Base-by-base conservation (phyloP, 92 coral and sea anemone genomes). In the Metridium senile region DNA sequence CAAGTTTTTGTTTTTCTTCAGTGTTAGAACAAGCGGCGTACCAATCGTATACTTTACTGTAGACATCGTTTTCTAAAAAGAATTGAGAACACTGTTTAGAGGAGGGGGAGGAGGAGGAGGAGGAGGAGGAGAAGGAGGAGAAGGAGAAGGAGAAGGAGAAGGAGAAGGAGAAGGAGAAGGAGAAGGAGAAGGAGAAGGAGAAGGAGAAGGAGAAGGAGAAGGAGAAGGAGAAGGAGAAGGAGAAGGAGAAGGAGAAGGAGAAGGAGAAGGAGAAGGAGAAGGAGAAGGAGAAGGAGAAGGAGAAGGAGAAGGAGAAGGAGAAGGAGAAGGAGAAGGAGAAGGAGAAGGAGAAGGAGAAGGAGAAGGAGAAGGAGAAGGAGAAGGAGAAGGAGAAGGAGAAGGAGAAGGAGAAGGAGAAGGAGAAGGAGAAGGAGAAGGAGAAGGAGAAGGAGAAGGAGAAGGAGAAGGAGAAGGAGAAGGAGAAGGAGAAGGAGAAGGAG, bases 11-110 rank as follows among this genome's bases (percentile, higher is more conserved):
- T 30, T 88, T 84, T 64, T 75, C 82, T 17, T 56, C 45, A 28
- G 62, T 73, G 80, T 91, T 80, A 31, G 23, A 21, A 35, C 97
- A 91, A 0, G 93, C 80, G 0, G 91, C 74, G 47, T 88, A 91
- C 88, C 92, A 91, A 82, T 88, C 79, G 73, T 79, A 82, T 9
- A 87, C 91, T 49, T 81, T 86, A 49, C 54, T 75, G 49, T 73
- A 28, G 13, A 79, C 83, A 49, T 81, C 81, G 57, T 81, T 56
- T 53, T 74, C 79, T 84, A 51, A 21, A 27, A 25, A 45, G 69
- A 29, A 28, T n/a, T n/a, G n/a, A n/a, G n/a, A n/a, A n/a, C n/a
- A n/a, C n/a, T n/a, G n/a, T n/a, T n/a, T n/a, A n/a, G n/a, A n/a
- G n/a, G 11, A 69, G 20, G 18, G 19, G 21, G 23, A 3, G 45